Base-by-base conservation (phyloP, 2,888 invertebrate genomes). In the Coecobrya sp. region DNA sequence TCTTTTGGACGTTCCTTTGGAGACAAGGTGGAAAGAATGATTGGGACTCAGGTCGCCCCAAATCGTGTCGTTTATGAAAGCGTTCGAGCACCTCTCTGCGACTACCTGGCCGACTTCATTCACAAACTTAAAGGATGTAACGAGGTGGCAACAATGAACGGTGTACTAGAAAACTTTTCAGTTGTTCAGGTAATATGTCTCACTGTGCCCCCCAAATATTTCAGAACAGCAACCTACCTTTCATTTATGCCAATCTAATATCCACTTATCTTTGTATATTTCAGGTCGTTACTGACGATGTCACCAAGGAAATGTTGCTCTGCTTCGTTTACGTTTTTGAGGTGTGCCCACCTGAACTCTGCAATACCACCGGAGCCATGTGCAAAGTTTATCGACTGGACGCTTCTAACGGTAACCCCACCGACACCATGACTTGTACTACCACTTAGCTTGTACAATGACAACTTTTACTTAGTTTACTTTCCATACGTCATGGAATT, bases 141-240 rank as follows among this genome's bases (percentile, higher is more conserved):
- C 7, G n/a, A 59, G 11, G 25, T 55, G 8, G 45, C 13, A 10
- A 73, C 25, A 2, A 82, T 89, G 68, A 89, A 84, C 22, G 73
- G 82, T 0, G 82, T 89, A 3, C 52, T 89, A 1, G 89, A 89
- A 73, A 82, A 89, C n/a, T 89, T 89, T 16, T 49, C 89, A 27
- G 84, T 84, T 25, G 4, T 84, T 22, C 89, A 89, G 89, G 89
- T 73, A 82, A n/a, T 16, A 7, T 52, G 27, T 52, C 42, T 16
- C 8, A 16, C 2, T n/a, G n/a, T 0, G 13, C 19, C 22, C 49
- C 11, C 8, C 13, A n/a, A 70, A 42, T 19, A 36, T 70, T n/a
- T n/a, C 36, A n/a, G n/a, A n/a, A n/a, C n/a, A n/a, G n/a, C n/a
- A n/a, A n/a, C n/a, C n/a, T n/a, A n/a, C n/a, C n/a, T n/a, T n/a